A percentile compares a stretch with the other conserved stretches of the same genome.
These are phyloP conservation scores for Colletes collaris DNA, from an alignment of 2,888 invertebrate genomes.

Conservation along the genomic window DNA sequence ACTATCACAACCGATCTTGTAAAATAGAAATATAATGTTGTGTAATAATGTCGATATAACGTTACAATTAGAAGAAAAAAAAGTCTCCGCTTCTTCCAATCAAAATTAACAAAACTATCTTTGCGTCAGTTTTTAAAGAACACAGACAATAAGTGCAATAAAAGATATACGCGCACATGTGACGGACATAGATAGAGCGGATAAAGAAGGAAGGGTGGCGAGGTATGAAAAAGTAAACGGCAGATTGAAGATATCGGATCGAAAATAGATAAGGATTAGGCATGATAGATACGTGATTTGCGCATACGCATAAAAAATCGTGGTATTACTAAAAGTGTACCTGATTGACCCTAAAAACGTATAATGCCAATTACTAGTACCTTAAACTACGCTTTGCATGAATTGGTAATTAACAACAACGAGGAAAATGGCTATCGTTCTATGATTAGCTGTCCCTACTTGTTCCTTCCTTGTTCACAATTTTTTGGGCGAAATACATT, in stretches of 20 bases:
- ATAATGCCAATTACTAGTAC: slow-evolving; percentile 31
- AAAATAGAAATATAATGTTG: slow-evolving; percentile 10
- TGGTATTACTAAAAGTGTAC: slow-evolving; percentile 1
- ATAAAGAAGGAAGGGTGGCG: no score
- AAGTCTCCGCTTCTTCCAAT: not conserved
- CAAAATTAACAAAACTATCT: slow-evolving; percentile 8
- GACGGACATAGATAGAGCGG: not conserved
- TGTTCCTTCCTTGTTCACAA: slow-evolving; percentile 4
- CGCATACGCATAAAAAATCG: slow-evolving; percentile 38
- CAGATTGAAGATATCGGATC: not conserved
- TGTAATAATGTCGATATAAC: slow-evolving; percentile 10
- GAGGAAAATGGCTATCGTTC: slow-evolving; percentile 27
- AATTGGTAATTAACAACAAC: slow-evolving; percentile 46
- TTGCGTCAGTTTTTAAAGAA: slow-evolving; percentile 41
- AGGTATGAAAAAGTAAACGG: not conserved
- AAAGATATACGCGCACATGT: slow-evolving; percentile 18
- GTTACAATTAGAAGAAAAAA: slow-evolving; percentile 8
- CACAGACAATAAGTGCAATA: slow-evolving; percentile 44
- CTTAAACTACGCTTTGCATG: slow-evolving; percentile 30
- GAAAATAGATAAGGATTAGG: no score
- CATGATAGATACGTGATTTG: slow-evolving; percentile 22
- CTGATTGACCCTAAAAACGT: slow-evolving; percentile 25
- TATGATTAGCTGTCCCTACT: slow-evolving; percentile 11
- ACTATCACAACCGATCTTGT: slow-evolving; percentile 5
- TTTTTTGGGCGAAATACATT: slow-evolving; percentile 16